Evolutionary conservation across 2,888 invertebrate genomes (phyloP), one percentile per base, ranked within the genome.

Genomic region (Tromatobia lineatoria): DNA sequence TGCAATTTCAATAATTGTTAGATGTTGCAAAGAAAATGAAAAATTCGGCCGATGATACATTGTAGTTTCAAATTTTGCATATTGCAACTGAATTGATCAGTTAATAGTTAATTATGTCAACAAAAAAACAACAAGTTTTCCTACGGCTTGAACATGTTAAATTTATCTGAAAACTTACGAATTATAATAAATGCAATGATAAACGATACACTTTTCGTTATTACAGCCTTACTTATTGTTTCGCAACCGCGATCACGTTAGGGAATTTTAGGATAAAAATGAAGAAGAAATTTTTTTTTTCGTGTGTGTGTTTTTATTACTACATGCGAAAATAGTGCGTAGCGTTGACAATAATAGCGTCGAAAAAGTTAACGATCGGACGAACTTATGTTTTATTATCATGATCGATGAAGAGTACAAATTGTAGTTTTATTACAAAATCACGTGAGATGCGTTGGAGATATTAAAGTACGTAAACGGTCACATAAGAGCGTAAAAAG

Each of bases 351-450:
- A 54, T 38, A 47, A 25, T 59, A 77, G n/a, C 38, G 54, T 54
- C 11, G 52, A 42, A 34, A 13, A 50, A 50, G 25, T 42, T 11
- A 34, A 50, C 4, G 23, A 59, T 73, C 67, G 52, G 67, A 67
- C 77, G 77, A 83, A 67, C 80, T 73, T 83, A 69, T 47, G 23
- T 50, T 84, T 84, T 84, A 81, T 84, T 75, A 74, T 82, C 34
- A 74, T 81, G 77, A 78, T 74, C 57, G 64, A 81, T 84, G 81
- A 78, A 59, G 66, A 80, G 50, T 70, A 76, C 71, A 84, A 81
- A 84, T 74, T 64, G 64, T 47, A 54, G 42, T 57, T 70, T 57
- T 66, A 42, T 77, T 74, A 70, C 25, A 74, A 38, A 80, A 80
- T 73, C 7, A 47, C 69, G 50, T 57, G 23, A 23, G 50, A 78